A percentile compares a stretch with the other conserved stretches of the same genome.
phyloP scores from a whole-genome alignment of 2,888 invertebrate species.

The Drosophila prolongata region DNA sequence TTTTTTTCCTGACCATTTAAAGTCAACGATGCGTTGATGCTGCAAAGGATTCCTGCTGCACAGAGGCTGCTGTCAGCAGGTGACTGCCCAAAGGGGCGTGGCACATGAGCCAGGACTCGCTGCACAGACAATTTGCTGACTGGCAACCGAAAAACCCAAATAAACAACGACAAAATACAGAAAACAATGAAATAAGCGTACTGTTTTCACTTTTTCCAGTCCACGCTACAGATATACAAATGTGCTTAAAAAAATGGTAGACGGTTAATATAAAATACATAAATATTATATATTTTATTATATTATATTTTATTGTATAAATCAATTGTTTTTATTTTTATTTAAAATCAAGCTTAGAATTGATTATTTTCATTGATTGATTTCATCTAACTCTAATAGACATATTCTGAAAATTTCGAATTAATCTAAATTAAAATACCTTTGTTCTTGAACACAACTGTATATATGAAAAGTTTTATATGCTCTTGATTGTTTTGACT shows the following conservation, averaged over 20 bases:
- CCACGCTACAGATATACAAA: conserved; percentile 8
- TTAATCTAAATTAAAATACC: no score
- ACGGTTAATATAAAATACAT: no score
- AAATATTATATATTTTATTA: no score
- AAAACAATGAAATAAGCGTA: conserved; percentile 30
- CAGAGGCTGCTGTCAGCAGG: conserved; percentile 40
- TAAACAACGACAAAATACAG: neutral
- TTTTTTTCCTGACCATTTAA: conserved; percentile 36
- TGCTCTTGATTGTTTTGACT: conserved; percentile 28
- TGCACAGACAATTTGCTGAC: conserved; percentile 46
- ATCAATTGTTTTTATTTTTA: no score
- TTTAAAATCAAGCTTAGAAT: no score
- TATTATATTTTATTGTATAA: no score
- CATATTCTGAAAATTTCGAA: no score
- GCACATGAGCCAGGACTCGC: conserved; percentile 21
- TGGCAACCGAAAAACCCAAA: conserved; percentile 34
- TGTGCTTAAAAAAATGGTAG: neutral
- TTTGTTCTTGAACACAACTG: neutral
- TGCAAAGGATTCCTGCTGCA: conserved; percentile 38
- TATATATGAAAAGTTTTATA: conserved; percentile 12
- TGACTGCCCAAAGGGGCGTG: conserved; percentile 42
- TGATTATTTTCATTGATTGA: no score
- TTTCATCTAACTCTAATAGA: no score
- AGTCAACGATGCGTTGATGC: conserved; percentile 43
- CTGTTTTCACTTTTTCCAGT: conserved; percentile 30